Evolutionary conservation across 1,140 invertebrate genomes (phyloP).

Genomic region (Pararge aegeria): DNA sequence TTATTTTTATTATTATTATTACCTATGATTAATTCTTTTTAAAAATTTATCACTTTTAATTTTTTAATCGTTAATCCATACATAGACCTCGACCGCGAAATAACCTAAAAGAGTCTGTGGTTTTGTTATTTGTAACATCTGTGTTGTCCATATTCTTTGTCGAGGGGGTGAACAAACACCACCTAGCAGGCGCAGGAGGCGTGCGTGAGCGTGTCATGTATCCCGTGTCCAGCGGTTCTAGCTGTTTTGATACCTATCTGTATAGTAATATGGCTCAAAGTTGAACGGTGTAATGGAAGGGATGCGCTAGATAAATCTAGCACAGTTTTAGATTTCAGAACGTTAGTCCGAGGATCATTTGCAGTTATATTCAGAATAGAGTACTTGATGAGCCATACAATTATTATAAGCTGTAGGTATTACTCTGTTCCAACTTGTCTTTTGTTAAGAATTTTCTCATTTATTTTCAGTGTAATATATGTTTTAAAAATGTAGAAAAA

Average conservation of each 20-base stretch:
- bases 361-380: conserved; percentile 21
- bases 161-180: conserved; percentile 55
- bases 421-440: no score
- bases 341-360: conserved; percentile 31
- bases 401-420: conserved; percentile 2
- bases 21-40: no score
- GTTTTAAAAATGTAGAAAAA: no score
- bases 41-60: no score
- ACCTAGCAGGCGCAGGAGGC: conserved; percentile 48
- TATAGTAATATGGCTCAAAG: conserved; percentile 29
- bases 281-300: conserved; percentile 8
- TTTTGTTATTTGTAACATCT: conserved; percentile 1
- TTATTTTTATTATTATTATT: no score
- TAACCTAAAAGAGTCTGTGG: no score
- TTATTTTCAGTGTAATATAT: no score
- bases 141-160: conserved; percentile 35
- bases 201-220: conserved; percentile 51
- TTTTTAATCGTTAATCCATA: no score
- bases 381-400: conserved; percentile 7
- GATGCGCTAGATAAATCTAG: conserved; percentile 47
- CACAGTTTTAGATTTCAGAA: conserved; percentile 42
- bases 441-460: no score
- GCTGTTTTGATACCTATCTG: conserved; percentile 1
- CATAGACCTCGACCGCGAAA: no score
- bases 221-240: conserved; percentile 25